phyloP scores from a whole-genome alignment of 2,113 vertebrate genomes.

The Turdus rufiventris region DNA sequence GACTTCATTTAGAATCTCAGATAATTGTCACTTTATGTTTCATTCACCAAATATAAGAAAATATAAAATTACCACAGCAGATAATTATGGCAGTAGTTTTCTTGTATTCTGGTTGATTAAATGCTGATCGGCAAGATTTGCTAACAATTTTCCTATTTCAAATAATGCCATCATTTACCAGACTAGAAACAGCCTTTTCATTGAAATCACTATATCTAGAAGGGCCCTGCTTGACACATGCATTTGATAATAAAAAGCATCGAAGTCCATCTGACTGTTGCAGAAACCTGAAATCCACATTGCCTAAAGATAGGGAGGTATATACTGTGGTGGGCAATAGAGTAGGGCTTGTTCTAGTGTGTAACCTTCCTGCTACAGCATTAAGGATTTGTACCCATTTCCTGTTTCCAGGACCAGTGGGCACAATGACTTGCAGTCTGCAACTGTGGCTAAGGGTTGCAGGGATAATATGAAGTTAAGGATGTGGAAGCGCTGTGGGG shows the following conservation, averaged over 20 bases:
- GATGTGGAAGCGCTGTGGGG: not conserved
- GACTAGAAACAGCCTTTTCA: not conserved
- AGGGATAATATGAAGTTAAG: fast-evolving
- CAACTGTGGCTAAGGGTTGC: not conserved
- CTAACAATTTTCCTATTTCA: not conserved
- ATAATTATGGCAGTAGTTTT: not conserved
- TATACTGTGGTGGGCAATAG: not conserved
- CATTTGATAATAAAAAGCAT: not conserved
- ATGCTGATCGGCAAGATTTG: not conserved
- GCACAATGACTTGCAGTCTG: fast-evolving
- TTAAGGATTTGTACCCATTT: not conserved
- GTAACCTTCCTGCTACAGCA: not conserved
- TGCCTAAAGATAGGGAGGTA: not conserved
- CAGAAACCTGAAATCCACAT: not conserved
- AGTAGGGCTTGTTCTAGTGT: not conserved
- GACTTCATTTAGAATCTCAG: not conserved
- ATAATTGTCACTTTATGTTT: not conserved
- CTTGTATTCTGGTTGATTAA: not conserved
- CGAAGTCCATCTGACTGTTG: not conserved
- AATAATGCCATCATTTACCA: not conserved
- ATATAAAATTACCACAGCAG: not conserved
- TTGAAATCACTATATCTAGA: not conserved
- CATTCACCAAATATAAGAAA: not conserved
- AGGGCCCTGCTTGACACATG: not conserved
- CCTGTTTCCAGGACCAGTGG: fast-evolving